These are phyloP conservation scores for Malurus splendens DNA, from an alignment of 2,797 vertebrate genomes.

Conservation along the genomic window DNA sequence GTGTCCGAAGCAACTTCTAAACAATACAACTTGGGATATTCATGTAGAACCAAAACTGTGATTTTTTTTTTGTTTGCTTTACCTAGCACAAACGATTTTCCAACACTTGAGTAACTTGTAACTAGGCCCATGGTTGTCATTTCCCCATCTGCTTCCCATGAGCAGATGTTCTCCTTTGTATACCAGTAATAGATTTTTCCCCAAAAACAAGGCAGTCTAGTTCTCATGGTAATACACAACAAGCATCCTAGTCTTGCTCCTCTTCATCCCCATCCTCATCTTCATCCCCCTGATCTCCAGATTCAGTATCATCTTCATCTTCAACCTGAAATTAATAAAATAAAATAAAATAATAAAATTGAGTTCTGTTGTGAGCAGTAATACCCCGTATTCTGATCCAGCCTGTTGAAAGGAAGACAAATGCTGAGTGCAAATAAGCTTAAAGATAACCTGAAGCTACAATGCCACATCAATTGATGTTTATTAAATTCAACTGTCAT, in stretches of 20 bases:
- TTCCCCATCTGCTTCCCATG: slow-evolving; percentile 30
- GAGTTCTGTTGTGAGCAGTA: background rate
- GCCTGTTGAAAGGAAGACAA: background rate
- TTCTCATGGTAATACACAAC: background rate
- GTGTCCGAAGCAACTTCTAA: slow-evolving; percentile 35
- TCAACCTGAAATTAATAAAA: slow-evolving; percentile 75
- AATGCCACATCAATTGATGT: no score
- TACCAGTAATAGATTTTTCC: background rate
- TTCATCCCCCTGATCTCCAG: slow-evolving; percentile 85
- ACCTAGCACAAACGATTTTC: slow-evolving; percentile 29
- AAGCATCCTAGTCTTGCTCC: slow-evolving; percentile 48
- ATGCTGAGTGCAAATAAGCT: background rate
- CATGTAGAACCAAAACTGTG: slow-evolving; percentile 47
- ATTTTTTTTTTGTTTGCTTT: slow-evolving; percentile 18
- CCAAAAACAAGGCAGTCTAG: background rate
- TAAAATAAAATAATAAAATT: no score
- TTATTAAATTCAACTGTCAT: background rate
- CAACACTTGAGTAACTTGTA: slow-evolving; percentile 54
- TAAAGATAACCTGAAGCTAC: background rate
- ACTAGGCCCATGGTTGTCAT: slow-evolving; percentile 30
- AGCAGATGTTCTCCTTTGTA: slow-evolving; percentile 44
- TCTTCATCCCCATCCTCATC: slow-evolving; percentile 76
- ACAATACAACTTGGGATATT: slow-evolving; percentile 40
- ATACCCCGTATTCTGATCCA: background rate
- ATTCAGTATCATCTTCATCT: slow-evolving; percentile 92